Conservation (phyloP, 2,797 vertebrate species). For the Calcarius lapponicus region DNA sequence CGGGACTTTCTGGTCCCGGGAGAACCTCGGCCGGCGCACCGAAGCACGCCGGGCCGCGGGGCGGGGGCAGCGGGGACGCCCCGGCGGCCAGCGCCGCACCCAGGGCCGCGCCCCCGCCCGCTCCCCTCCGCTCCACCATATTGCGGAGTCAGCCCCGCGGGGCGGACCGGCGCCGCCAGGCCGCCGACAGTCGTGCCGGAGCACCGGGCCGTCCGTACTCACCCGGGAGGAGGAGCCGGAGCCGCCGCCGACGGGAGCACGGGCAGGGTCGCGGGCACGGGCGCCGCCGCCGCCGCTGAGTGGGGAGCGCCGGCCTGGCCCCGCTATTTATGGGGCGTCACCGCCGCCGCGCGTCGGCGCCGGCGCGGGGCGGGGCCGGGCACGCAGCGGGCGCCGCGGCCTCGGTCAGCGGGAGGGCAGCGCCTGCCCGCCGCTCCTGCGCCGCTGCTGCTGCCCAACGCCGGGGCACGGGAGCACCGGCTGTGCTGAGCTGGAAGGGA, state of each 20-base stretch:
- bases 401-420: not conserved
- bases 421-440: too few relatives aligned
- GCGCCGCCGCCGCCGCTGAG: not conserved
- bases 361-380: not conserved
- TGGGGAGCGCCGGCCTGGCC: rapidly evolving
- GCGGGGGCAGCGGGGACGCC: not conserved
- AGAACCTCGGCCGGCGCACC: not conserved
- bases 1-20: too few relatives aligned
- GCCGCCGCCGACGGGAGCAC: not conserved
- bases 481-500: too few relatives aligned
- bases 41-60: rapidly evolving
- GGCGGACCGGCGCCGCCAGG: too few relatives aligned
- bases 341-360: not conserved
- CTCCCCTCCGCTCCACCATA: not conserved
- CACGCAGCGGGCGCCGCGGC: not conserved
- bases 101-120: not conserved
- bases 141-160: not conserved
- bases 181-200: too few relatives aligned
- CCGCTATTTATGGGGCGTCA: constrained; percentile 12
- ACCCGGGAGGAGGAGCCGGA: not conserved
- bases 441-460: too few relatives aligned
- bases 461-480: rapidly evolving
- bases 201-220: not conserved
- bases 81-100: too few relatives aligned
- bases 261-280: not conserved